Conservation (phyloP, 2,113 vertebrate species). For the Aphyosemion australe region DNA sequence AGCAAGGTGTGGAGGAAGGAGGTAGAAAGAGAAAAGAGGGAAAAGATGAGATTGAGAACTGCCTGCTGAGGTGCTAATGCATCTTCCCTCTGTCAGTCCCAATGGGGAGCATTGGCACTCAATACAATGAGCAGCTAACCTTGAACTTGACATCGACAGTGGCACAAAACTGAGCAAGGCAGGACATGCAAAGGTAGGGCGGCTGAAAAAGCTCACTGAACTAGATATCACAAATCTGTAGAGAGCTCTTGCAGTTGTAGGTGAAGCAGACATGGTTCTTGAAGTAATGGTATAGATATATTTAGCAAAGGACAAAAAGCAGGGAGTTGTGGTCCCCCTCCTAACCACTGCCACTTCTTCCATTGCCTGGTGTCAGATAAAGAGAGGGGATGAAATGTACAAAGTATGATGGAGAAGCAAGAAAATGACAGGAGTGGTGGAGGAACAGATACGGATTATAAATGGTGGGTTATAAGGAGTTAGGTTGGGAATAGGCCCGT, state of each 20-base stretch:
- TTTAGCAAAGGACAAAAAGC: constrained; percentile 6
- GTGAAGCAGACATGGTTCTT: constrained; percentile 1
- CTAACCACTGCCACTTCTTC: constrained; percentile 10
- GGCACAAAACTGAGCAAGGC: constrained; percentile 36
- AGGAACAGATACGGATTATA: neutral
- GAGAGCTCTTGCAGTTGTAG: neutral
- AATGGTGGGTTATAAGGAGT: constrained; percentile 3
- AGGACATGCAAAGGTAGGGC: constrained; percentile 23
- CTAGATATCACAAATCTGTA: constrained; percentile 13
- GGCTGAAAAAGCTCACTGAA: constrained; percentile 7
- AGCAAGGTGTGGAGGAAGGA: constrained; percentile 28
- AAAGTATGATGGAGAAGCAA: neutral
- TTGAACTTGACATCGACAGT: constrained; percentile 67
- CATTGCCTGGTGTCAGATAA: no score
- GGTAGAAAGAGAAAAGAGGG: constrained; percentile 21
- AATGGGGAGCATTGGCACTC: constrained; percentile 61
- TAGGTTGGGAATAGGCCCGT: neutral
- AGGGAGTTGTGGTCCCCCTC: constrained; percentile 29
- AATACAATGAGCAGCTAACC: constrained; percentile 77
- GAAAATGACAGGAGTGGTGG: neutral
- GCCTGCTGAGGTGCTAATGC: constrained; percentile 79
- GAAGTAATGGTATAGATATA: neutral
- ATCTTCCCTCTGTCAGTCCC: constrained; percentile 55
- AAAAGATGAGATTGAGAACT: constrained; percentile 64
- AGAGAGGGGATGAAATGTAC: no score